Conservation (phyloP, 2,113 vertebrate genomes). For the Meriones unguiculatus region DNA sequence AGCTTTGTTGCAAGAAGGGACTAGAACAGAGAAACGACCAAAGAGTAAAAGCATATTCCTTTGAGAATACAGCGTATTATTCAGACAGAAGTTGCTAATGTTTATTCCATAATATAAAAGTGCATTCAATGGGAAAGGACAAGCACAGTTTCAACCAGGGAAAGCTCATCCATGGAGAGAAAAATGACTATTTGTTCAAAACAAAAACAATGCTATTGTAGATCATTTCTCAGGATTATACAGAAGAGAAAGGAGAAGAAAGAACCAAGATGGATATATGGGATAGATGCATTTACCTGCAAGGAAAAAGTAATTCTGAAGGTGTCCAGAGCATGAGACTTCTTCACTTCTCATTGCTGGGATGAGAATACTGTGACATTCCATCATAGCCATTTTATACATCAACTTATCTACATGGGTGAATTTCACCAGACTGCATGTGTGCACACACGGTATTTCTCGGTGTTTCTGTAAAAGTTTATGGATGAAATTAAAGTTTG, state of each 20-base stretch:
- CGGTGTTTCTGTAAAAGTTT: not conserved
- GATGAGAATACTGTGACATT: not conserved
- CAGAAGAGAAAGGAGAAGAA: not conserved
- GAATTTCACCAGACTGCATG: not conserved
- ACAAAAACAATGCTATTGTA: not conserved
- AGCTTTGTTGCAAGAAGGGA: not conserved
- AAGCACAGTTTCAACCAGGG: not conserved
- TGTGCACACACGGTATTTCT: not conserved
- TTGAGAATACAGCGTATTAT: not conserved
- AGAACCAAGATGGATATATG: not conserved
- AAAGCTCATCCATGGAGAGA: not conserved
- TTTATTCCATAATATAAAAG: not conserved
- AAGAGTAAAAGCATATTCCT: not conserved
- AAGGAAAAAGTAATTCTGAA: not conserved
- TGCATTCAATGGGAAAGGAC: not conserved
- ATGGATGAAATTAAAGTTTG: not conserved
- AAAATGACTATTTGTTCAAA: not conserved
- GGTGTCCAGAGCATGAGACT: not conserved
- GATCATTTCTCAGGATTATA: not conserved
- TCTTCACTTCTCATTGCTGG: not conserved
- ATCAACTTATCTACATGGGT: not conserved
- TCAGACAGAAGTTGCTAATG: not conserved
- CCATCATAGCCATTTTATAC: not conserved
- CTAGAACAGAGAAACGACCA: not conserved
- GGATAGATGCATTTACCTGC: not conserved